Base-by-base conservation (phyloP, 2,888 invertebrate genomes). In the Melieria picta region DNA sequence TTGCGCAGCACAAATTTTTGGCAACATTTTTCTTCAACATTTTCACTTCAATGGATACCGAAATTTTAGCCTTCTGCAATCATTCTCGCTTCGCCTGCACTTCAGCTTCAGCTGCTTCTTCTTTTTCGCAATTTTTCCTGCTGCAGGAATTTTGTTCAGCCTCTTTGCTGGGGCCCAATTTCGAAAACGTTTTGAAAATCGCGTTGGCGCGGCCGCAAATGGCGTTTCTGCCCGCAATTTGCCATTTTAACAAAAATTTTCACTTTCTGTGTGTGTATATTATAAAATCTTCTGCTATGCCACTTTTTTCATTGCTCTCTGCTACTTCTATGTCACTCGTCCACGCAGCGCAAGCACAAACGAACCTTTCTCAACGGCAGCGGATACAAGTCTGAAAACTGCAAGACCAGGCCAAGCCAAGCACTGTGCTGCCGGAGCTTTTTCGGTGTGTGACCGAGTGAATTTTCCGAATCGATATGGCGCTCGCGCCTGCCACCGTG, bases 361-460 rank as follows among this genome's bases (percentile, higher is more conserved):
- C 83, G 81, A 83, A 87, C 87, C 87, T 86, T 85, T 82, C 83
- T 82, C 82, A 84, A 83, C 84, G 81, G 83, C 83, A 84, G 86
- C 86, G 83, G 81, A 84, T 84, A 85, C 84, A 84, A 81, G 83
- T 86, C 85, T 86, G 84, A 81, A 65, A 66, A 60, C 52, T 70
- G 65, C 52, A 65, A 60, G 61, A 60, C 67, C 67, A 67, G 67
- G 67, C 67, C 67, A 60, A 60, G 50, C 60, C 50, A 48, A 42
- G 9, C 42, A 56, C 43, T 42, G 7, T 43, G 52, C 45, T 60
- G 52, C 62, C 56, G 30, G 42, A 73, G 60, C 61, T 70, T 72
- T 67, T 60, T 67, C 65, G 63, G 65, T 55, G 48, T 62, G 57
- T 55, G 16, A 10, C 52, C 60, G 55, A 52, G 48, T 48, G 61